phyloP scores from a whole-genome alignment of 35 echinoderm and acorn worm genomes.

The Ophiothrix spiculata region DNA sequence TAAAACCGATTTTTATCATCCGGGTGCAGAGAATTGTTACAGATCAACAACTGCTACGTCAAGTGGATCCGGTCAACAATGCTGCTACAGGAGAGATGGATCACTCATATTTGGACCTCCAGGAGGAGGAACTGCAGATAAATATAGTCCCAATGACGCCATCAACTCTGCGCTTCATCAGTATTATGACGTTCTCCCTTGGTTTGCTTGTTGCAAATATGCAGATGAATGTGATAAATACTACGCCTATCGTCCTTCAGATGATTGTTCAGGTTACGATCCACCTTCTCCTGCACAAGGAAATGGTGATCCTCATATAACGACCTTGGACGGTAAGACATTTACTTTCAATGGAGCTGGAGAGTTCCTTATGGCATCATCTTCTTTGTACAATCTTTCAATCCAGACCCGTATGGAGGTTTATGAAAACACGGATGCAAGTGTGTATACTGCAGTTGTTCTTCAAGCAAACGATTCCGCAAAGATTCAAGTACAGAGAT shows the following conservation, averaged over 20 bases:
- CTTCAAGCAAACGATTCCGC: conserved; percentile 15
- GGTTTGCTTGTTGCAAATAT: conserved; percentile 25
- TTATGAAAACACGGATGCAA: conserved; percentile 30
- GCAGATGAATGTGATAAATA: conserved; percentile 25
- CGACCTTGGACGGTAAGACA: conserved; percentile 46
- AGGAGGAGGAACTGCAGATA: conserved; percentile 37
- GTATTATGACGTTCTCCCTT: conserved; percentile 34
- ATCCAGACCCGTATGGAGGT: conserved; percentile 63
- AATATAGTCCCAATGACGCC: neutral
- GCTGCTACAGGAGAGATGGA: conserved; percentile 52
- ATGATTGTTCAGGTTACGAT: conserved; percentile 27
- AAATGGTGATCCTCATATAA: conserved; percentile 60
- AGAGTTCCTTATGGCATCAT: conserved; percentile 46
- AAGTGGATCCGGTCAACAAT: conserved; percentile 48
- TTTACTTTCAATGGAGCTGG: conserved; percentile 76
- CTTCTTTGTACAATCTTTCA: conserved; percentile 25
- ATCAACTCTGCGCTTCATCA: neutral
- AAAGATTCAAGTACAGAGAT: conserved; percentile 46
- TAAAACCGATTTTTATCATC: conserved; percentile 31
- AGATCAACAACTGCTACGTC: conserved; percentile 19
- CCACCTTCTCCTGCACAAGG: conserved; percentile 49
- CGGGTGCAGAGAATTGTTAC: conserved; percentile 29
- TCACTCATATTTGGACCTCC: conserved; percentile 50
- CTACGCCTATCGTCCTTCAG: conserved; percentile 38
- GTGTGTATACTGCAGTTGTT: conserved; percentile 58